Conservation (phyloP, 1,140 invertebrate species). For the Carposina sasakii region DNA sequence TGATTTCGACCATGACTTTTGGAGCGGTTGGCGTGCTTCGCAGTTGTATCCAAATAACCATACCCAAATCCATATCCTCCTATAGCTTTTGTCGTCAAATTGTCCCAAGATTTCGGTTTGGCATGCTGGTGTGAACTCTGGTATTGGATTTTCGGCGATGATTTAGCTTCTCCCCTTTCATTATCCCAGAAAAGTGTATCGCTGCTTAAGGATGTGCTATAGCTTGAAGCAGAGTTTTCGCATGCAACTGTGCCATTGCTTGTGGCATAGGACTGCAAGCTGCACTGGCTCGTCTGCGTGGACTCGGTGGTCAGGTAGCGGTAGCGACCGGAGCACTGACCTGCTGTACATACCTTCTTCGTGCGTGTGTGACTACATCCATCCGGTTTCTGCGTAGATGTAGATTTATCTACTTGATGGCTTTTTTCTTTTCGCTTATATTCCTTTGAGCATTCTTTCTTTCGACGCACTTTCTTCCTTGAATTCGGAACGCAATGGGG, state of each 20-base stretch:
- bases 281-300: constrained; percentile 82
- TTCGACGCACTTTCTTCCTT: constrained; percentile 75
- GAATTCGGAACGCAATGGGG: constrained; percentile 85
- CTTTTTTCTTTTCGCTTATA: constrained; percentile 72
- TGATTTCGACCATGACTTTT: constrained; percentile 67
- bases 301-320: constrained; percentile 73
- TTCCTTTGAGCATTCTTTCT: constrained; percentile 77
- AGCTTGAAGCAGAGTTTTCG: constrained; percentile 81
- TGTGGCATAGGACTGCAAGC: constrained; percentile 85
- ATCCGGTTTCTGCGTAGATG: constrained; percentile 59
- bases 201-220: constrained; percentile 87
- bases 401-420: constrained; percentile 60
- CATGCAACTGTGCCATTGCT: constrained; percentile 74
- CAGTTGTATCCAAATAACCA: constrained; percentile 81
- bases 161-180: constrained; percentile 51
- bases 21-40: constrained; percentile 71
- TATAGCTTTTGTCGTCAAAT: constrained; percentile 86
- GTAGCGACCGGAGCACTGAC: constrained; percentile 55
- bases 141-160: constrained; percentile 67
- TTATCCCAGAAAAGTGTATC: constrained; percentile 88
- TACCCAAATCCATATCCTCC: constrained; percentile 89
- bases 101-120: constrained; percentile 91
- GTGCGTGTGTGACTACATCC: constrained; percentile 45
- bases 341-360: constrained; percentile 56
- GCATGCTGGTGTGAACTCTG: constrained; percentile 71